Conservation (phyloP, 2,797 vertebrate genomes). For the Lithobates sylvaticus region DNA sequence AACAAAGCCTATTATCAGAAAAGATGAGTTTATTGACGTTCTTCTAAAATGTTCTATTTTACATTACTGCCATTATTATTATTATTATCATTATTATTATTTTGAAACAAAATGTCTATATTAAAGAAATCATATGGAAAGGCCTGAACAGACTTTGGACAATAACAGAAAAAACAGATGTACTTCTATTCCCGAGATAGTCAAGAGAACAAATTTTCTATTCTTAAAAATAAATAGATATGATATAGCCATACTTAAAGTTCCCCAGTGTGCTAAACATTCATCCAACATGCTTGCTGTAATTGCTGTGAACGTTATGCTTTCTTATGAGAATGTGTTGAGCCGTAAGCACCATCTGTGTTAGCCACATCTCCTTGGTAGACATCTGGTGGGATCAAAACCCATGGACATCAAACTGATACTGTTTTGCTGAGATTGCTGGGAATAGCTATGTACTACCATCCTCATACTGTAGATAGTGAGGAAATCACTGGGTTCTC, state of each 20-base stretch:
- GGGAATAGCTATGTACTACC: background rate
- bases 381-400: conserved; percentile 25
- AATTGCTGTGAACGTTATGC: conserved; percentile 18
- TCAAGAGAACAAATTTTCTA: background rate
- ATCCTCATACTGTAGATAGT: background rate
- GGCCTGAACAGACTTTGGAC: too few species aligned
- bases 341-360: conserved; percentile 24
- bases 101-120: too few species aligned
- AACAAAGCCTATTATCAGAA: background rate
- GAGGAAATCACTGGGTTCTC: background rate
- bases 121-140: too few species aligned
- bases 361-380: background rate
- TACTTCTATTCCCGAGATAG: background rate
- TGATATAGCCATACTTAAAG: background rate
- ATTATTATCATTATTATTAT: too few species aligned
- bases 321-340: background rate
- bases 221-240: background rate
- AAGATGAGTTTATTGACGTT: background rate
- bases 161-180: background rate
- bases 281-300: background rate
- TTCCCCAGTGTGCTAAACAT: background rate
- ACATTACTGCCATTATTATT: too few species aligned
- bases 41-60: background rate
- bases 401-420: conserved; percentile 20
- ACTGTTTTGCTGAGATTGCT: background rate